phyloP scores from a whole-genome alignment of 92 coral and sea anemone species.

The Ricordea florida region DNA sequence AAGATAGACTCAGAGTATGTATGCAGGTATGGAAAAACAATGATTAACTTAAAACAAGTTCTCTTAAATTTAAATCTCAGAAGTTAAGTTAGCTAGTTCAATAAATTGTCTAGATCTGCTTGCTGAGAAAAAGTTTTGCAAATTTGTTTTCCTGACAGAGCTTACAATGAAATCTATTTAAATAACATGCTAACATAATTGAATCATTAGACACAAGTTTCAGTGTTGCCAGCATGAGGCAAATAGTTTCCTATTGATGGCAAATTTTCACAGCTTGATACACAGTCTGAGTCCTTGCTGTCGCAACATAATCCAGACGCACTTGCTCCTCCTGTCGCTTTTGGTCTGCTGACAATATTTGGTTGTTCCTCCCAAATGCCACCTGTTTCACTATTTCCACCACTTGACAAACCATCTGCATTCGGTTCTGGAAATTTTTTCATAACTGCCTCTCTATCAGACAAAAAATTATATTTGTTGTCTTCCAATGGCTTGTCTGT shows the following conservation, averaged over 20 bases:
- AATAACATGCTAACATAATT: background rate
- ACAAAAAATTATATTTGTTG: no score
- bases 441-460: background rate
- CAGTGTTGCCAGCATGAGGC: background rate
- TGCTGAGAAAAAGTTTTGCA: no score
- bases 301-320: background rate
- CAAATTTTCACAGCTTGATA: conserved; percentile 50
- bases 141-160: no score
- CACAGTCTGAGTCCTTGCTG: conserved; percentile 64
- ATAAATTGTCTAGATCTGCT: no score
- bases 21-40: no score
- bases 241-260: background rate
- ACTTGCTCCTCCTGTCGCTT: background rate
- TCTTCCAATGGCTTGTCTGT: background rate
- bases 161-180: background rate
- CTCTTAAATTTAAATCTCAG: no score
- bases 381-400: background rate
- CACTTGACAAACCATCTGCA: background rate
- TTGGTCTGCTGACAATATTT: background rate
- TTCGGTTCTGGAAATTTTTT: background rate
- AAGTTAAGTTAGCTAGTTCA: no score
- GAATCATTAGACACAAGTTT: conserved; percentile 45
- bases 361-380: background rate
- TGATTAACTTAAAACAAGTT: no score
- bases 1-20: no score